Evolutionary conservation across 2,888 invertebrate species (phyloP), one percentile per base, ranked within the genome.

Genomic region (Athetis lepigone): DNA sequence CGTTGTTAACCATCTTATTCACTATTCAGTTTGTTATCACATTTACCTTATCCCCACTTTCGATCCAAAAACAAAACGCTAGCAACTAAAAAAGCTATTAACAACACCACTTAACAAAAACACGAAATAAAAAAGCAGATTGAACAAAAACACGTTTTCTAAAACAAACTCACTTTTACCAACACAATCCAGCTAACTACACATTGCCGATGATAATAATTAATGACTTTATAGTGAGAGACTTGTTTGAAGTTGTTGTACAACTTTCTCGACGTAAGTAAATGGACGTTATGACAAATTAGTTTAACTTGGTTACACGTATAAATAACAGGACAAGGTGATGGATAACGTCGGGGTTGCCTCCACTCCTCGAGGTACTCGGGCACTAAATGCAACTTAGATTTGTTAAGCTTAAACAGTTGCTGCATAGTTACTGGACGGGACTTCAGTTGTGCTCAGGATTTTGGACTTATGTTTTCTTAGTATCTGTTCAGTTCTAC

Each of bases 221-320:
- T 77, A 75, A 77, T 77, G 61, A 66, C 65, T 74, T 65, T 58
- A 65, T 63, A 69, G 65, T 65, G 57, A 62, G 47, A 54, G 42
- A 56, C 43, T 67, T 78, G 76, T 76, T 70, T 55, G 50, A 50
- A 63, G 59, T 75, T 68, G 64, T 75, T 70, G 36, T 50, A 75
- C 62, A 77, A 70, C 63, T 78, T 75, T 70, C 66, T 56, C 50
- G 67, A 62, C 64, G 57, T 70, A 70, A 78, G 59, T 75, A 78
- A 77, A 77, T 78, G 67, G 66, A 70, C 64, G 61, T 70, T 78
- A 78, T 75, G 76, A 78, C 59, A 77, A 77, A 77, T 77, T 77
- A 68, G 66, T 70, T 61, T 68, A 75, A 78, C 67, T 77, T 75
- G 16, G 62, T 58, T 75, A 61, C 61, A 62, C 51, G 49, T 78